phyloP scores from a whole-genome alignment of 2,888 invertebrate genomes.

The Apocheima hispidaria region DNA sequence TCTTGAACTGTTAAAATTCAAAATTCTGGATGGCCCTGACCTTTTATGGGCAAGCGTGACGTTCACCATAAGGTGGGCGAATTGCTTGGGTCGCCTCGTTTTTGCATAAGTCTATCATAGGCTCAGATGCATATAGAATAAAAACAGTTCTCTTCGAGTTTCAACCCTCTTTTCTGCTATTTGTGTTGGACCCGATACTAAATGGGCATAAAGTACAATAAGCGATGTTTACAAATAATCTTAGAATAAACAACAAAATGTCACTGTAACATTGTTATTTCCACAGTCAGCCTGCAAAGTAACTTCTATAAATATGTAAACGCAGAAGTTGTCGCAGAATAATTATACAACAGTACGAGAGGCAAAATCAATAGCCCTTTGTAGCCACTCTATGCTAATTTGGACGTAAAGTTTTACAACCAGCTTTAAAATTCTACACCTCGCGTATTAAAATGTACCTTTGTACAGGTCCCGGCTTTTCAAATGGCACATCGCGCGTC shows the following conservation, averaged over 20 bases:
- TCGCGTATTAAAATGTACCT: conserved; percentile 35
- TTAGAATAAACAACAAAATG: neutral
- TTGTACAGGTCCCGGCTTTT: neutral
- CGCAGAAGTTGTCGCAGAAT: conserved; percentile 21
- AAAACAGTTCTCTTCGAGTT: too few relatives aligned
- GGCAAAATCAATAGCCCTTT: conserved; percentile 38
- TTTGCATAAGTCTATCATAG: too few relatives aligned
- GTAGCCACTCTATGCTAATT: conserved; percentile 40
- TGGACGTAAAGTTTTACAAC: conserved; percentile 34
- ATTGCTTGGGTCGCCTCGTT: too few relatives aligned
- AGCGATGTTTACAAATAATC: neutral
- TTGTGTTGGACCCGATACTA: too few relatives aligned
- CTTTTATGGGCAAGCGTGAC: too few relatives aligned
- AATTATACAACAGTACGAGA: conserved; percentile 25
- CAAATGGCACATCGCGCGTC: neutral
- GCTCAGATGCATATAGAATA: too few relatives aligned
- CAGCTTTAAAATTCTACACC: conserved; percentile 42
- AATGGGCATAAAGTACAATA: too few relatives aligned
- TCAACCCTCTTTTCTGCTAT: too few relatives aligned
- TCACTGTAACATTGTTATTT: neutral
- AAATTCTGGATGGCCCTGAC: too few relatives aligned
- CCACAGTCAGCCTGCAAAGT: neutral
- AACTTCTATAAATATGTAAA: conserved; percentile 26
- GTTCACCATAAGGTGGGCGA: too few relatives aligned
- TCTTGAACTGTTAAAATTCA: too few relatives aligned